phyloP scores from a whole-genome alignment of 2,797 vertebrate genomes.

The Acrossocheilus fasciatus region DNA sequence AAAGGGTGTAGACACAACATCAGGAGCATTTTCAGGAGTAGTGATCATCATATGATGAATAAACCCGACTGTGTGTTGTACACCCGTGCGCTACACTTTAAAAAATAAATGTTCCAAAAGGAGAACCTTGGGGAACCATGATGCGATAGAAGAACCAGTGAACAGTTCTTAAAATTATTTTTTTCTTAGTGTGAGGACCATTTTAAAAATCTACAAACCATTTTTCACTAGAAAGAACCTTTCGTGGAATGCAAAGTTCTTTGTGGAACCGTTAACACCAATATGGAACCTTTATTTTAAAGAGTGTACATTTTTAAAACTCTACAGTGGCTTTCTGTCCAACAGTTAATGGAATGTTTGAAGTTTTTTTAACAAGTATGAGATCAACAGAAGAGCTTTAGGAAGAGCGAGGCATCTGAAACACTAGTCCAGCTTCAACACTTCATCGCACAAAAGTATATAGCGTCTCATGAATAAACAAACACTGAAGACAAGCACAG shows the following conservation, averaged over 20 bases:
- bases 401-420: conserved; percentile 33
- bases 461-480: neutral
- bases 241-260: neutral
- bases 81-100: neutral
- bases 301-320: neutral
- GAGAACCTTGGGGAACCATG: no score
- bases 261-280: neutral
- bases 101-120: neutral
- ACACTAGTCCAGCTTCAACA: neutral
- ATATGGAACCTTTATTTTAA: conserved; percentile 9
- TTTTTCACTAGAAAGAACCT: neutral
- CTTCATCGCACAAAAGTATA: neutral
- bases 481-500: neutral
- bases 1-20: conserved; percentile 6
- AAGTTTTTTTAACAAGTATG: conserved; percentile 28
- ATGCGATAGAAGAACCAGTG: neutral
- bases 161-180: neutral
- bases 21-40: neutral
- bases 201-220: neutral
- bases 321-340: conserved; percentile 21
- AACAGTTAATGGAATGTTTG: conserved; percentile 29
- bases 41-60: neutral
- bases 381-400: conserved; percentile 14
- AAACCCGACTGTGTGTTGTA: neutral
- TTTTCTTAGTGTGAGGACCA: neutral